These are phyloP conservation scores for Thalassarche chlororhynchos DNA, from an alignment of 2,113 vertebrate genomes.

Conservation along the genomic window DNA sequence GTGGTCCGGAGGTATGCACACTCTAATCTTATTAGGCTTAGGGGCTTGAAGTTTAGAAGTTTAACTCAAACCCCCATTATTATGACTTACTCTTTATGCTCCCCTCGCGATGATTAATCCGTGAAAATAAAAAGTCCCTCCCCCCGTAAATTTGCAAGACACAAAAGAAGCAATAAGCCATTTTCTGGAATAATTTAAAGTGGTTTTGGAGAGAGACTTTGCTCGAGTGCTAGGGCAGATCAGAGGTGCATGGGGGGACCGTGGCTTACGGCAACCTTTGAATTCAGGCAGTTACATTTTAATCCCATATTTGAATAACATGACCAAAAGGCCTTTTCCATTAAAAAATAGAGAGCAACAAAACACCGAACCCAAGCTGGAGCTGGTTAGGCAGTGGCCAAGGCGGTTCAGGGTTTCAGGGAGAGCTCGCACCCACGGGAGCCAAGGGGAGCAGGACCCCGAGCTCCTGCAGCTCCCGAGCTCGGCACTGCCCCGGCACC, in stretches of 20 bases:
- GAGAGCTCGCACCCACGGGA: neutral
- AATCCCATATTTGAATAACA: neutral
- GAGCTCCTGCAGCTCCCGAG: neutral
- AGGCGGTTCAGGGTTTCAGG: neutral
- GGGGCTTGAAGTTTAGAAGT: neutral
- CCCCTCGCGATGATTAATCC: neutral
- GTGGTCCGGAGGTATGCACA: neutral
- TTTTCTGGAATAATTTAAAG: neutral
- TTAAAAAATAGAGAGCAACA: neutral
- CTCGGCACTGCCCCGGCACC: accelerated
- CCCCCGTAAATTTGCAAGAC: neutral
- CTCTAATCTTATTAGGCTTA: neutral
- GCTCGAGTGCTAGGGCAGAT: neutral
- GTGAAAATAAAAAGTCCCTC: neutral
- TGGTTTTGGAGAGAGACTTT: neutral
- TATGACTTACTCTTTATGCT: neutral
- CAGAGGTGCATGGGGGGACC: neutral
- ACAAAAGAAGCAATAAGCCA: neutral
- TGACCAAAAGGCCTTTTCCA: neutral
- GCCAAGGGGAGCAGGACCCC: neutral
- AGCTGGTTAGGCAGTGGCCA: neutral
- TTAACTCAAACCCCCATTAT: conserved; percentile 7
- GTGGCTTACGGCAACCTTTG: neutral
- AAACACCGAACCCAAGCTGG: neutral
- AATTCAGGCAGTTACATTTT: neutral